Evolutionary conservation across 2,113 vertebrate species (phyloP), one percentile per base, ranked within the genome.

Genomic region (Vombatus ursinus): DNA sequence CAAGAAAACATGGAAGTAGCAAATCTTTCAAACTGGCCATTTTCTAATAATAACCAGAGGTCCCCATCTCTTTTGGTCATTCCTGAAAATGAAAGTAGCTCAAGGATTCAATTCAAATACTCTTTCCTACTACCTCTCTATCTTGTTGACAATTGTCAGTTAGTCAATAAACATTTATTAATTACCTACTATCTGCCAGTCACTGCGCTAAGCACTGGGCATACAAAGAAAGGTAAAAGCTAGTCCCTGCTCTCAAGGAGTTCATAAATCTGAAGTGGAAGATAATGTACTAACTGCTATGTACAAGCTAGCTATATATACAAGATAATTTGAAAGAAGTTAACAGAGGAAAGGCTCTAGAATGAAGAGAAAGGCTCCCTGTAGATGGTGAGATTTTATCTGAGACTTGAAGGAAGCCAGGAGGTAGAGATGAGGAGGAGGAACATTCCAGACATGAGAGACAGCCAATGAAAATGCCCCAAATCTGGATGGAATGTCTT

Each of bases 31-130:
- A 68, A 12, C 61, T 37, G 3, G 31, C 4, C 12, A n/a, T n/a
- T 77, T 77, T 77, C 37, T 77, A 37, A n/a, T n/a, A 8, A 95
- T 61, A 51, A 26, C 44, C 37, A 50, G 49, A 90, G 11, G 51
- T 48, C 47, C 28, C 12, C 92, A 94, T 95, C 68, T 95, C 7
- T 90, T 53, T 95, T 91, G 52, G 48, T 25, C 47, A 31, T 89
- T 89, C 92, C 92, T 95, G 51, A 89, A 89, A 19, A 16, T 89
- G 57, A 31, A 28, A 61, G 6, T 5, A 91, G 3, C 95, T 94
- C 50, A 68, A 84, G n/a, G 48, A 47, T 28, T 22, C 25, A 68
- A 11, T 3, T 12, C 92, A 48, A 90, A 47, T 51, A 23, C 10
- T 91, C 77, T 49, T 92, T 47, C 48, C 50, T 37, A 57, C 50